Conservation (phyloP, 2,797 vertebrate species). For the Leptoclinus maculatus region DNA sequence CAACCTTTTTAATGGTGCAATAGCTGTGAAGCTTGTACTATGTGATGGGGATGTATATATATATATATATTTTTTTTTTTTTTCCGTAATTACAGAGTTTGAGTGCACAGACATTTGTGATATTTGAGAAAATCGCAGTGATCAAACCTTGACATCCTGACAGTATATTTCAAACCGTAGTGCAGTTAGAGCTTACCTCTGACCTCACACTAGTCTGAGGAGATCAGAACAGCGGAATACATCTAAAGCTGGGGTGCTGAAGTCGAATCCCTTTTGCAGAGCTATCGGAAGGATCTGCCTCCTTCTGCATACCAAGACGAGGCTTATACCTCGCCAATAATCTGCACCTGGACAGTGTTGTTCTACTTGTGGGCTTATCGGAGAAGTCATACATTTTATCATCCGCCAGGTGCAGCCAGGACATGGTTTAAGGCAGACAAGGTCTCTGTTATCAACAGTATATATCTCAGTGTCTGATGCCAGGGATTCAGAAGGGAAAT, state of each 20-base stretch:
- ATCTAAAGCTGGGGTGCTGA: constrained; percentile 76
- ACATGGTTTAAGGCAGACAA: constrained; percentile 73
- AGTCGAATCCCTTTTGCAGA: constrained; percentile 71
- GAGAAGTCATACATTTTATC: constrained; percentile 77
- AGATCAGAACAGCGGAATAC: constrained; percentile 80
- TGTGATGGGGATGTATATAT: constrained; percentile 20
- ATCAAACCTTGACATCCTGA: constrained; percentile 71
- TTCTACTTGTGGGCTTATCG: constrained; percentile 81
- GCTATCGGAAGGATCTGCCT: constrained; percentile 78
- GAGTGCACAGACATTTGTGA: constrained; percentile 55
- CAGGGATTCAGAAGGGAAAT: constrained; percentile 67
- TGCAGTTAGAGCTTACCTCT: constrained; percentile 56
- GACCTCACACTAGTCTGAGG: constrained; percentile 76
- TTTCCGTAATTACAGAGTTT: constrained; percentile 54
- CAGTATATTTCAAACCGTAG: constrained; percentile 52
- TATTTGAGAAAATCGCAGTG: constrained; percentile 65
- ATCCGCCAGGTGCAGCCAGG: constrained; percentile 79
- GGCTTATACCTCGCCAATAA: constrained; percentile 74
- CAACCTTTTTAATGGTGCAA: constrained; percentile 38
- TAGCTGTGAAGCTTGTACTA: constrained; percentile 35
- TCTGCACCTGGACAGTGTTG: constrained; percentile 83
- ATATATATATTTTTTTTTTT: too few species aligned
- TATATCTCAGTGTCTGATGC: constrained; percentile 72
- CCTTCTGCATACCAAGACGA: constrained; percentile 83
- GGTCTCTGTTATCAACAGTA: constrained; percentile 69